These are phyloP conservation scores for Apodemia hepburni DNA, from an alignment of 2,888 invertebrate species.

Conservation along the genomic window DNA sequence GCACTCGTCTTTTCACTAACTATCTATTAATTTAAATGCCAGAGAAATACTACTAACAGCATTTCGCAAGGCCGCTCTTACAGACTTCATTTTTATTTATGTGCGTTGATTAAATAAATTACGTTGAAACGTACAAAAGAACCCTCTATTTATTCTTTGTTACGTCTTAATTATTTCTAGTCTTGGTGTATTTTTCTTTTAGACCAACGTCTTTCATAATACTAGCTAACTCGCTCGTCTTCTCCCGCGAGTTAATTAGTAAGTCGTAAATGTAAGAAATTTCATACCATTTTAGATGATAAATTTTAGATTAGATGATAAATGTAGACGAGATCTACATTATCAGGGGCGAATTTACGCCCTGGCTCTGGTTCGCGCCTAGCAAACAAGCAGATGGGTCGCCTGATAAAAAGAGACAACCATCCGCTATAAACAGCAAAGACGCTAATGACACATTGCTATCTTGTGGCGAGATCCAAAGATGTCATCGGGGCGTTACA, in stretches of 20 bases:
- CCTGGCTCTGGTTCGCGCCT: too few relatives aligned
- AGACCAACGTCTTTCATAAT: neutral
- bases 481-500: too few relatives aligned
- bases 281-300: too few relatives aligned
- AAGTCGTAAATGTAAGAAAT: too few relatives aligned
- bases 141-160: slow-evolving; percentile 3
- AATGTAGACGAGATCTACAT: too few relatives aligned
- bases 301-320: too few relatives aligned
- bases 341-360: too few relatives aligned
- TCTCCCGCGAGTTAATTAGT: neutral
- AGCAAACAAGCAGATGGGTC: too few relatives aligned
- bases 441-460: too few relatives aligned
- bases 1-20: neutral
- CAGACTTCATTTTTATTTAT: slow-evolving; percentile 11
- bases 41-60: neutral
- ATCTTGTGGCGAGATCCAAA: too few relatives aligned
- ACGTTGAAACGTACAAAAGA: slow-evolving; percentile 4
- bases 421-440: too few relatives aligned
- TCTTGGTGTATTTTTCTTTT: neutral
- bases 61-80: neutral
- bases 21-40: slow-evolving; percentile 9
- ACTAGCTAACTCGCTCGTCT: neutral
- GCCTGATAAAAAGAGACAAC: too few relatives aligned
- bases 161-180: slow-evolving; percentile 2
- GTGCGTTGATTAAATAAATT: slow-evolving; percentile 12